Evolutionary conservation across 1,140 invertebrate genomes (phyloP).

Genomic region (Solenopsis fugax): DNA sequence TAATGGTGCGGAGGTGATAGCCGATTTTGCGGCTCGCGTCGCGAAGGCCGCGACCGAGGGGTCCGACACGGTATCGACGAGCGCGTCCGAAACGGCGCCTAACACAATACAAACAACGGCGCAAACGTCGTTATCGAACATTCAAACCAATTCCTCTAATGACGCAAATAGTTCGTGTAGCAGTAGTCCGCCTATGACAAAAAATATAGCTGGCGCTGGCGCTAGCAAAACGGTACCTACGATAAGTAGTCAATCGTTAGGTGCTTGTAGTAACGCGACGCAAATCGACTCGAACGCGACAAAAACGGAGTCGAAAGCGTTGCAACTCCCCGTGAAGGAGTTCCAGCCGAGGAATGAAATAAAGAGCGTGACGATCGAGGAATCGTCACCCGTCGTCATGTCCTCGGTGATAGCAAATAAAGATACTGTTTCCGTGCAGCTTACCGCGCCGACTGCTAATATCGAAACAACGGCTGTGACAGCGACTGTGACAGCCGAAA

Average conservation of each 20-base stretch:
- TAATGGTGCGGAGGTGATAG: constrained; percentile 78
- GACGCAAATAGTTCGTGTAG: constrained; percentile 75
- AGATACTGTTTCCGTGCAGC: constrained; percentile 77
- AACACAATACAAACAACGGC: constrained; percentile 65
- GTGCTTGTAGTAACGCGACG: constrained; percentile 62
- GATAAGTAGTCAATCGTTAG: constrained; percentile 72
- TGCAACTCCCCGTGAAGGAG: constrained; percentile 75
- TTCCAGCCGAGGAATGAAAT: constrained; percentile 77
- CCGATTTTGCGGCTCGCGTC: constrained; percentile 82
- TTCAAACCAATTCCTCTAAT: constrained; percentile 71
- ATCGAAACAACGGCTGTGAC: constrained; percentile 26
- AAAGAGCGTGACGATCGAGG: constrained; percentile 71
- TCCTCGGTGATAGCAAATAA: constrained; percentile 63
- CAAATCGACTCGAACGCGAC: constrained; percentile 68
- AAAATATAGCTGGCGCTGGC: constrained; percentile 68
- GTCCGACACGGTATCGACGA: constrained; percentile 69
- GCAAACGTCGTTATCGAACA: constrained; percentile 67
- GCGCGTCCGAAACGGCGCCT: constrained; percentile 53
- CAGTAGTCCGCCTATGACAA: constrained; percentile 68
- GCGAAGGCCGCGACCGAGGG: constrained; percentile 80
- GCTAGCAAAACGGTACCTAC: constrained; percentile 54
- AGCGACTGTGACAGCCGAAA: constrained; percentile 32
- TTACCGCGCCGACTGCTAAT: constrained; percentile 8
- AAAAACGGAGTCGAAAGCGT: constrained; percentile 77
- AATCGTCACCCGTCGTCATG: constrained; percentile 45